Conservation (phyloP, 1,140 invertebrate genomes). For the Bombus turneri region DNA sequence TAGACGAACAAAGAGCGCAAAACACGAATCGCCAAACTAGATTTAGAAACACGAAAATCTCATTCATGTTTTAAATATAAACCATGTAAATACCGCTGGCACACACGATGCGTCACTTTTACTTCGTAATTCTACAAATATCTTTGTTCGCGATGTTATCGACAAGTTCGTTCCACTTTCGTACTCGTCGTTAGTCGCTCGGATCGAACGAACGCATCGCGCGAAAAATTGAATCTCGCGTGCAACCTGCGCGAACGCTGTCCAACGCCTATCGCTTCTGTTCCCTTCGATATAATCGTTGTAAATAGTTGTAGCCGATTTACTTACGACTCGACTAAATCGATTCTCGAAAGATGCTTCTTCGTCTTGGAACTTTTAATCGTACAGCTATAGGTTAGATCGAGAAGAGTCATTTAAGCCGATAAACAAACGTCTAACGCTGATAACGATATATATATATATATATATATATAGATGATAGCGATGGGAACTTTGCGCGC, state of each 20-base stretch:
- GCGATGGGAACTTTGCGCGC: no score
- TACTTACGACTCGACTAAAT: no score
- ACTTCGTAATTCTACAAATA: neutral
- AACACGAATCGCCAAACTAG: neutral
- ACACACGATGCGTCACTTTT: neutral
- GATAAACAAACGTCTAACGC: no score
- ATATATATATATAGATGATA: no score
- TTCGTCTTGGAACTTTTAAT: no score
- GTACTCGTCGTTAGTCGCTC: neutral
- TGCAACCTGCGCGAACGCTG: neutral
- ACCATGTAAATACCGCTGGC: neutral
- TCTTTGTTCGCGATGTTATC: neutral
- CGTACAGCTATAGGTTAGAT: no score
- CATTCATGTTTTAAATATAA: slow-evolving; percentile 30
- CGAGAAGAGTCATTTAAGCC: no score
- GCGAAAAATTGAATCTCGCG: neutral
- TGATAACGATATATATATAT: no score
- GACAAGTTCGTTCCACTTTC: neutral
- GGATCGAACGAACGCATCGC: neutral
- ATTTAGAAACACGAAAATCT: neutral
- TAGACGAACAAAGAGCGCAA: no score
- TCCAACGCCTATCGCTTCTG: rapidly evolving
- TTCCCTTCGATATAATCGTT: no score
- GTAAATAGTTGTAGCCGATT: no score
- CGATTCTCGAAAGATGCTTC: no score